These are phyloP conservation scores for Bubo scandiacus DNA, from an alignment of 2,113 vertebrate species.

Conservation along the genomic window DNA sequence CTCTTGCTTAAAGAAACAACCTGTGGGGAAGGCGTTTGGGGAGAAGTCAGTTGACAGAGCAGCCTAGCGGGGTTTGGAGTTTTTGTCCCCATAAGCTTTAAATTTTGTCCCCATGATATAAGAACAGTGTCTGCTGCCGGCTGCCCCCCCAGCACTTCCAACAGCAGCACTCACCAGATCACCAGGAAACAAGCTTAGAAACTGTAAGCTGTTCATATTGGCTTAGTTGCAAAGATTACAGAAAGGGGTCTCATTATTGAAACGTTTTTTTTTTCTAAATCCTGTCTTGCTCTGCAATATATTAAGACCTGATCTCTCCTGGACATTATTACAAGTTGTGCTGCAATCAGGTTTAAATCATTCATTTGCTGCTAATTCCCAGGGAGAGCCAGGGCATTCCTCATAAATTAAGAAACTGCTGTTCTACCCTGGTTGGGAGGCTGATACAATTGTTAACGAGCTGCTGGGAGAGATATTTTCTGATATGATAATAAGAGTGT, in stretches of 20 bases:
- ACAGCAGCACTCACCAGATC: background rate
- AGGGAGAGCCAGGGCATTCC: background rate
- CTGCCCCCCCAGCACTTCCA: background rate
- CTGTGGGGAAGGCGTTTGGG: background rate
- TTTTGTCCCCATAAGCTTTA: background rate
- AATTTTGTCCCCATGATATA: background rate
- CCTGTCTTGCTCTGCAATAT: background rate
- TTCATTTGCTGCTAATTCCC: background rate
- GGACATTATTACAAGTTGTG: background rate
- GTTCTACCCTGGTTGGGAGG: background rate
- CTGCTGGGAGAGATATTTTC: background rate
- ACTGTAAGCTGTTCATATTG: background rate
- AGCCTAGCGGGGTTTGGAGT: accelerated
- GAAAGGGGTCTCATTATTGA: background rate
- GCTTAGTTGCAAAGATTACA: background rate
- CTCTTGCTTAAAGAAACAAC: background rate
- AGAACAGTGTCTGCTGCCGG: background rate
- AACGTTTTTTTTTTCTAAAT: background rate
- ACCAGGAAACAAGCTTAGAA: background rate
- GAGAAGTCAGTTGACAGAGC: background rate
- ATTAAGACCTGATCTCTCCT: background rate
- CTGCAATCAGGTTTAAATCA: background rate
- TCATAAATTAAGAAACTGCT: background rate
- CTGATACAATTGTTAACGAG: background rate
- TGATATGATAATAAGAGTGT: background rate